phyloP scores from a whole-genome alignment of 2,113 vertebrate genomes.

The Ictalurus punctatus region DNA sequence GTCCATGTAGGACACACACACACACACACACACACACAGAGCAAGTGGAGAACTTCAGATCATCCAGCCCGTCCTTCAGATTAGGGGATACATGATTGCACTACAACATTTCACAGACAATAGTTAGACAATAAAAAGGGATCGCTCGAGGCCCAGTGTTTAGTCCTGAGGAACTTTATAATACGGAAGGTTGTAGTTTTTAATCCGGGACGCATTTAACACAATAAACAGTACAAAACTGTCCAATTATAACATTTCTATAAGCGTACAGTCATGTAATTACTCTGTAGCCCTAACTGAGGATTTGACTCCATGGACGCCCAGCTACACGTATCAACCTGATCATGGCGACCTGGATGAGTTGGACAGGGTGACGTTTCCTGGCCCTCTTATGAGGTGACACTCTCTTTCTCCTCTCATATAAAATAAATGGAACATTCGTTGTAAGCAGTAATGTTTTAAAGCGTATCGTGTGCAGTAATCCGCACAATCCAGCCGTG shows the following conservation, averaged over 20 bases:
- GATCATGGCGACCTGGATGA: neutral
- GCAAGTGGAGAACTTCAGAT: no score
- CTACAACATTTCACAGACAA: no score
- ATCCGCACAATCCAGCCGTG: neutral
- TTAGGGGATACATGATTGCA: no score
- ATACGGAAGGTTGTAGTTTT: no score
- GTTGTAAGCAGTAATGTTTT: neutral
- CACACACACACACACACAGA: no score
- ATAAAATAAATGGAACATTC: neutral
- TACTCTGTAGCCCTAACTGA: neutral
- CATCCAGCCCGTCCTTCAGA: no score
- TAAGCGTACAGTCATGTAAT: neutral
- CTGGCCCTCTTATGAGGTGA: conserved; percentile 8
- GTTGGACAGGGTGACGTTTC: neutral
- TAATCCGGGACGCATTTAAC: neutral
- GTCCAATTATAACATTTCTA: neutral
- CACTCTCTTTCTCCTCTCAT: neutral
- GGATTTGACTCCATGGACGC: neutral
- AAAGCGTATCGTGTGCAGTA: neutral
- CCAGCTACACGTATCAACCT: neutral
- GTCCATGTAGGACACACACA: neutral
- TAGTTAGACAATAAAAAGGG: neutral
- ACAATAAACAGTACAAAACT: neutral
- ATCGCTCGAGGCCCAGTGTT: no score
- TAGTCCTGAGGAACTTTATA: no score